Base-by-base conservation (phyloP, 2,888 invertebrate genomes). In the Hoplodrina ambigua region DNA sequence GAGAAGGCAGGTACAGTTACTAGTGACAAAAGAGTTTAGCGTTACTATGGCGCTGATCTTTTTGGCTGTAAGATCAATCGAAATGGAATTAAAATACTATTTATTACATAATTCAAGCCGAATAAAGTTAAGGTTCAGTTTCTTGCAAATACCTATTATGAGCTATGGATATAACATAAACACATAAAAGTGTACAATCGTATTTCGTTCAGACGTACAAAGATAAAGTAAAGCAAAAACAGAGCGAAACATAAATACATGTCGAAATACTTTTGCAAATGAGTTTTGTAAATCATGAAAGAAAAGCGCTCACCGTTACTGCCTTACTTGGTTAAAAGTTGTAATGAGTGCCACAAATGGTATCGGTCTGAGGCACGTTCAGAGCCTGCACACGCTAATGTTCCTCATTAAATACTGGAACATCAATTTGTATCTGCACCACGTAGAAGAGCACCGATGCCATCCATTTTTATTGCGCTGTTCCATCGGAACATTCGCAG, bases 291-390 rank as follows among this genome's bases (percentile, higher is more conserved):
- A 90, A 87, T 89, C 87, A 88, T 87, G 86, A 88, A 87, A 87
- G 87, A 88, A 88, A 84, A 87, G 85, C 85, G 80, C 77, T 85
- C 78, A 84, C 81, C 84, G 88, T 84, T 84, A 84, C 84, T 64
- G 81, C 89, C 88, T 72, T 88, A 90, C 86, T 88, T 89, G 89
- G 91, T 83, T 87, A 88, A 87, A 90, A 88, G 89, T 86, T 86
- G 90, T 91, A 91, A 91, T 89, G 89, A 89, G 78, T 80, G 82
- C 91, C 91, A 80, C 87, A 91, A 89, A 92, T 90, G 92, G 92
- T 79, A 86, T 88, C 86, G 83, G 78, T 77, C 70, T 72, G 75
- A 82, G 68, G 81, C 83, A 75, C 83, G 86, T 84, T 84, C 85
- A 74, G 86, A 79, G 83, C 85, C 83, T 86, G 87, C 83, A 86